Evolutionary conservation across 2,113 vertebrate species (phyloP), one percentile per base, ranked within the genome.

Genomic region (Hippocampus abdominalis): DNA sequence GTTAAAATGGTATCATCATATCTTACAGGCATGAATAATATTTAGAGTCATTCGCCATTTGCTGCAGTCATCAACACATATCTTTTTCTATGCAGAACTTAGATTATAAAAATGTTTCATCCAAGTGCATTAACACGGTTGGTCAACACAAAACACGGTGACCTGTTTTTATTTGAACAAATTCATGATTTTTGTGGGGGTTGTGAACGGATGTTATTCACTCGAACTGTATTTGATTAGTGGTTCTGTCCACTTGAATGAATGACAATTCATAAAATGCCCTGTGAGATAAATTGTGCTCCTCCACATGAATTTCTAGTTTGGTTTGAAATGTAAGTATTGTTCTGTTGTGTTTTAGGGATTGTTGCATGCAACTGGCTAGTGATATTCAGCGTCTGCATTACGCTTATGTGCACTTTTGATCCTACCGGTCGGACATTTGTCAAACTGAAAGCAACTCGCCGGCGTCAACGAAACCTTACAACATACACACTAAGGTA

Each of bases 331-430:
- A 59, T 59, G 23, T 29, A 25, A 11, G 54, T 66, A 1, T 71
- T 76, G 69, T 73, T 8, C 57, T 70, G 13, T 78, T 68, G 44
- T 83, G 64, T 71, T 36, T 48, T 86, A 99, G 97, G 97, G 66
- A 99, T 99, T 77, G 97, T 99, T 40, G 95, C 94, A 51, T 99
- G 97, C 88, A 99, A 99, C 88, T 98, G 97, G 97, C 94, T 99
- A 4, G 97, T 99, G 78, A 98, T 99, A 87, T 93, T 99, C 76
- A 98, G 97, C 0, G 94, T 99, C 71, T 98, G 95, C 86, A 95
- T 99, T 88, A 99, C 97, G 0, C 95, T 98, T 65, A 94, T 97
- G 77, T 99, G 97, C 3, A 97, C 98, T 74, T 99, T 99, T 2
- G 97, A 99, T 82, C 96, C 96, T 13, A 99, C 97, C 2, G 97